These are phyloP conservation scores for Adoxophyes honmai DNA, from an alignment of 1,140 invertebrate genomes.

Conservation along the genomic window DNA sequence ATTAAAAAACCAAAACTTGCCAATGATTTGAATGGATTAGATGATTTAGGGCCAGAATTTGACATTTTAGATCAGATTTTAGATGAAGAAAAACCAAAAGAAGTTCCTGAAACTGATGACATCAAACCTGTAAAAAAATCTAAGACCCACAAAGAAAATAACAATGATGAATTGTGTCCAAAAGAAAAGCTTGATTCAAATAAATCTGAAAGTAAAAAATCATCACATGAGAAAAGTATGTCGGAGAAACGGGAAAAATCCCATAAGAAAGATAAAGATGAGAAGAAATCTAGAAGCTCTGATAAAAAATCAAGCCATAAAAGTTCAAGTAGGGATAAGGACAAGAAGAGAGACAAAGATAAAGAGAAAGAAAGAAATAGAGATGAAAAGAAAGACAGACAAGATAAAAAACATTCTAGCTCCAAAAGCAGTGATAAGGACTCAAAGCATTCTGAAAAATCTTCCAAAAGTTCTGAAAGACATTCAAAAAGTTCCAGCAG, in stretches of 20 bases:
- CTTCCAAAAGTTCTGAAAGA: conserved; percentile 42
- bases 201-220: conserved; percentile 25
- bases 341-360: conserved; percentile 25
- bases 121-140: conserved; percentile 17
- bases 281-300: conserved; percentile 27
- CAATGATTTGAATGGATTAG: conserved; percentile 63
- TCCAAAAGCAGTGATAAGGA: conserved; percentile 43
- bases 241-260: conserved; percentile 21
- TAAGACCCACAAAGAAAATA: conserved; percentile 27
- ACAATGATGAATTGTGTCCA: conserved; percentile 19
- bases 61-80: conserved; percentile 74
- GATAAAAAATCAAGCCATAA: conserved; percentile 48
- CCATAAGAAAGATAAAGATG: conserved; percentile 30
- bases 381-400: conserved; percentile 35
- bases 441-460: conserved; percentile 34
- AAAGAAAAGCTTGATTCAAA: conserved; percentile 15
- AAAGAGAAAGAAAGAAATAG: conserved; percentile 25
- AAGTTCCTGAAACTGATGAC: conserved; percentile 22
- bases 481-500: conserved; percentile 24
- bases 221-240: conserved; percentile 23
- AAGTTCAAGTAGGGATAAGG: conserved; percentile 41
- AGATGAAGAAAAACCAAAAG: conserved; percentile 63
- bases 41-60: conserved; percentile 71
- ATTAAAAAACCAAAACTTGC: conserved; percentile 64
- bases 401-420: conserved; percentile 40